Percentiles rank a stretch among this genome's conserved stretches.
phyloP scores from a whole-genome alignment of 2,797 vertebrate genomes.

The Clarias platycephalus region DNA sequence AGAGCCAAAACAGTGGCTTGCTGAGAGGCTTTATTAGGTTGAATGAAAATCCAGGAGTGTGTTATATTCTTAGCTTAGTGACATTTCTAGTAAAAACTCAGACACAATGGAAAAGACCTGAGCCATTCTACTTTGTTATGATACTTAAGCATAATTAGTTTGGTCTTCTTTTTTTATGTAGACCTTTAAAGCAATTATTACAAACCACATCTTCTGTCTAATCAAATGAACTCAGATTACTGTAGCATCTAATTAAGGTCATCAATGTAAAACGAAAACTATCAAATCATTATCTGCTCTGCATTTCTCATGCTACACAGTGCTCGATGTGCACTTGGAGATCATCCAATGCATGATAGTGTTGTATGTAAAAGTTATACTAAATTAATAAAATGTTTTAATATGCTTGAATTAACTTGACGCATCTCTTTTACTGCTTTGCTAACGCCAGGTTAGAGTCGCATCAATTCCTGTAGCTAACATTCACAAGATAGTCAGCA shows the following conservation, averaged over 20 bases:
- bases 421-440: neutral
- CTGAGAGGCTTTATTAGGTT: conserved; percentile 14
- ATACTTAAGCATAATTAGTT: neutral
- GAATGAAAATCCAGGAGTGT: conserved; percentile 5
- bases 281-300: neutral
- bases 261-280: neutral
- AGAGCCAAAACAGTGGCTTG: neutral
- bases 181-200: neutral
- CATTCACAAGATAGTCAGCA: neutral
- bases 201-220: neutral
- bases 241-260: neutral
- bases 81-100: conserved; percentile 1
- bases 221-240: neutral
- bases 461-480: neutral
- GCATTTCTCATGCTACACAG: neutral
- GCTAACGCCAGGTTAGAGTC: neutral
- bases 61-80: conserved; percentile 6
- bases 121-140: neutral
- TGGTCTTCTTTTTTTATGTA: neutral
- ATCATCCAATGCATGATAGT: neutral
- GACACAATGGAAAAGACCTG: no score
- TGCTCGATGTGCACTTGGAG: neutral
- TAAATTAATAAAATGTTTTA: neutral
- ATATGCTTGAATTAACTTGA: neutral
- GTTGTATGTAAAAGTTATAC: neutral